Evolutionary conservation across 2,888 invertebrate genomes (phyloP).

Genomic region (Imbricaverruca yamaguchii): DNA sequence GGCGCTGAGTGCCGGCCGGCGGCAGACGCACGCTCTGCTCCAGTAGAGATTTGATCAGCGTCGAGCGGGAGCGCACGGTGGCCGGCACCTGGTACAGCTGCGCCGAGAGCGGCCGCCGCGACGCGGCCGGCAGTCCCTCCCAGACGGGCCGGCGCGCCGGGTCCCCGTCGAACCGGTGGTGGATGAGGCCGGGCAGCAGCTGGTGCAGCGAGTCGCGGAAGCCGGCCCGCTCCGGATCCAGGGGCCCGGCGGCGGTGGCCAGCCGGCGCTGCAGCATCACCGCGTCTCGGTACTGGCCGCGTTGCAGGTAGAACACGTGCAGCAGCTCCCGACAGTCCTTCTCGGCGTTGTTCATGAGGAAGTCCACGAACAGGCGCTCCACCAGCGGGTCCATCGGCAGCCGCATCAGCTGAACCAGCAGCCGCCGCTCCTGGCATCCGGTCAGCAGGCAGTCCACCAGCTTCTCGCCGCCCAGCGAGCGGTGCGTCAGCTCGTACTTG

Average conservation of each 20-base stretch:
- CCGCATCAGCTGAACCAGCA: slow-evolving; percentile 54
- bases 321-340: slow-evolving; percentile 56
- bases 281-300: slow-evolving; percentile 43
- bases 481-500: slow-evolving; percentile 53
- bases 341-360: slow-evolving; percentile 51
- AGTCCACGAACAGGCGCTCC: slow-evolving; percentile 59
- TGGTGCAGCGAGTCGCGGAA: slow-evolving; percentile 28
- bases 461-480: slow-evolving; percentile 46
- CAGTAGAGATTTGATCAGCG: neutral
- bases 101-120: neutral
- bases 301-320: slow-evolving; percentile 60
- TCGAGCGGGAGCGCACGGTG: neutral
- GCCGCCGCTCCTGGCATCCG: slow-evolving; percentile 52
- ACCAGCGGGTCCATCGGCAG: slow-evolving; percentile 55
- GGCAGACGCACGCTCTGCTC: neutral
- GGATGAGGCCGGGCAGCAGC: slow-evolving; percentile 26
- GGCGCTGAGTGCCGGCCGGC: neutral
- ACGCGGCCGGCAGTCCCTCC: neutral
- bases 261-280: neutral
- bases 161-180: neutral
- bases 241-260: neutral
- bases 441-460: slow-evolving; percentile 55
- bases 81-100: slow-evolving; percentile 1
- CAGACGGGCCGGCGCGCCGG: neutral
- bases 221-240: slow-evolving; percentile 8